Evolutionary conservation across 2,888 invertebrate genomes (phyloP).

Genomic region (Drosophila mimetica): DNA sequence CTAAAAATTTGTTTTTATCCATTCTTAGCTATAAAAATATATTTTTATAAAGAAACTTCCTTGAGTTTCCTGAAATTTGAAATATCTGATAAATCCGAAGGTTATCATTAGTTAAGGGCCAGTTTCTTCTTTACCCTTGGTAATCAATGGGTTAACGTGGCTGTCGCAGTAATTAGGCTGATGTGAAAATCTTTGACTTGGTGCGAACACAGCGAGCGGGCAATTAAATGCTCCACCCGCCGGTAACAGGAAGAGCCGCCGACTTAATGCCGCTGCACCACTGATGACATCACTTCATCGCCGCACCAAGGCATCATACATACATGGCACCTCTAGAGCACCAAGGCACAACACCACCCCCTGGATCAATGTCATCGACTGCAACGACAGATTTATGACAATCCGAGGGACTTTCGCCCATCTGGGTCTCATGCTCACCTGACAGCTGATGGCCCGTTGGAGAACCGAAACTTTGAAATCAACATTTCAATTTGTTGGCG

Average conservation of each 20-base stretch:
- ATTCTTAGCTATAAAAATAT: too few species aligned
- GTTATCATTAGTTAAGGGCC: not conserved
- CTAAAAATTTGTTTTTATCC: too few species aligned
- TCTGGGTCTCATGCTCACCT: conserved; percentile 55
- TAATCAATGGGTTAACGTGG: conserved; percentile 15
- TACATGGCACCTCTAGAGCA: conserved; percentile 5
- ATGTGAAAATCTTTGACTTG: conserved; percentile 69
- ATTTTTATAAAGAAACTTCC: too few species aligned
- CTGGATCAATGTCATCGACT: conserved; percentile 52
- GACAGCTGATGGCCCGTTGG: conserved; percentile 54
- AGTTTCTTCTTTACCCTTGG: not conserved
- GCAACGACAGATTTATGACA: conserved; percentile 71
- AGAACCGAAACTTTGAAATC: conserved; percentile 63
- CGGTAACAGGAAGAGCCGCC: conserved; percentile 29
- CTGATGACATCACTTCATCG: conserved; percentile 30
- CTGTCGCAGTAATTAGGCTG: conserved; percentile 61
- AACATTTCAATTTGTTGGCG: conserved; percentile 73
- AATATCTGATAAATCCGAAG: not conserved
- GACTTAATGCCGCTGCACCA: conserved; percentile 47
- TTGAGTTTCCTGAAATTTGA: too few species aligned
- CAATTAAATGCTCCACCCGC: conserved; percentile 67
- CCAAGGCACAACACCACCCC: not conserved
- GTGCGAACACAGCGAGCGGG: conserved; percentile 70
- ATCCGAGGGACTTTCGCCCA: conserved; percentile 26
- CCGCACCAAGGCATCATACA: conserved; percentile 7